Evolutionary conservation across 2,113 vertebrate species (phyloP), one percentile per base, ranked within the genome.

Genomic region (Calypte anna): DNA sequence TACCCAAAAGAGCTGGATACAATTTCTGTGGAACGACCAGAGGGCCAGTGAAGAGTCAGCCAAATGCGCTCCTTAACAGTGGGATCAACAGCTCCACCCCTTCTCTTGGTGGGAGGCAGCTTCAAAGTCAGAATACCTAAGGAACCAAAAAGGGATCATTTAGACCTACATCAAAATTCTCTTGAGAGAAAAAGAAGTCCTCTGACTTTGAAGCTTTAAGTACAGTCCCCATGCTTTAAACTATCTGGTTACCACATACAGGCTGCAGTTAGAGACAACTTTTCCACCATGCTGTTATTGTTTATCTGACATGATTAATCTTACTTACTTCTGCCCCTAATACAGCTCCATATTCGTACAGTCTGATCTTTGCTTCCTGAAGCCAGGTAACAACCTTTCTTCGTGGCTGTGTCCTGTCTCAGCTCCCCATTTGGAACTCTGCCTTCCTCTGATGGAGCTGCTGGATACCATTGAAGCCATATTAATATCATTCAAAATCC

Each of bases 351-450:
- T 80, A 99, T 97, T 43, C 99, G 98, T 38, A 99, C 76, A 1
- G 99, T 99, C 96, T 99, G 99, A 96, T 99, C 99, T 98, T 98
- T 99, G 97, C 99, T 99, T 67, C 99, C 99, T 0, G 99, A 99
- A 12, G 99, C 99, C 36, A 99, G 96, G 92, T 98, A 99, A 93
- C 98, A 98, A 30, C 98, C 98, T 23, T 90, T 98, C 81, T 93
- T 96, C 1, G 74, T 88, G 24, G 95, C 61, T 19, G 78, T 96
- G 50, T 97, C 97, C 13, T 92, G 90, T 40, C 36, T 67, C 59
- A 93, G 46, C 33, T 97, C 96, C 51, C 97, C 98, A 14, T 97
- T 97, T 64, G 93, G 88, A 88, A 92, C 57, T 44, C 88, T 97
- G 38, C 91, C 63, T 75, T 98, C 96, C 51, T 95, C 96, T 95